phyloP scores from a whole-genome alignment of 92 coral and sea anemone species.

The Nematostella vectensis region DNA sequence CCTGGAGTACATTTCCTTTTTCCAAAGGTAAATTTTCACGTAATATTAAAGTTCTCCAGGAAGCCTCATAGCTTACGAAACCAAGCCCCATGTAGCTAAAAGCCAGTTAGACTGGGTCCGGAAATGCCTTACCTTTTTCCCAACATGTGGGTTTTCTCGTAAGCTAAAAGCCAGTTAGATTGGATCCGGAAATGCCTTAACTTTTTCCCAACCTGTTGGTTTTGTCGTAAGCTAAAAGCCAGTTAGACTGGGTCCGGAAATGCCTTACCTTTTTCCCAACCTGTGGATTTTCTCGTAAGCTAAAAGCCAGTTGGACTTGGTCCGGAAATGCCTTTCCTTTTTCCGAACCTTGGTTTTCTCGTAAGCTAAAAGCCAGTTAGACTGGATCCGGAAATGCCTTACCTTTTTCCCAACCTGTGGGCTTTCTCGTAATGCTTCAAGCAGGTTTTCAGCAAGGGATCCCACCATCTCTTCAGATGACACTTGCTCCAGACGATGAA shows the following conservation, averaged over 20 bases:
- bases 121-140: constrained; percentile 51
- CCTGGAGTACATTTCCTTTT: no score
- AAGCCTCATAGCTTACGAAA: no score
- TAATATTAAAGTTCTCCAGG: no score
- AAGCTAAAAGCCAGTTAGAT: constrained; percentile 76
- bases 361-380: no score
- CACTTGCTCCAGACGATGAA: constrained; percentile 95
- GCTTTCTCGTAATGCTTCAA: constrained; percentile 86
- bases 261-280: constrained; percentile 68
- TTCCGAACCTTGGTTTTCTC: no score
- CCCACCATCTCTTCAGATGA: constrained; percentile 97
- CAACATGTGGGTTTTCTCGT: constrained; percentile 79
- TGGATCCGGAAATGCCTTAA: constrained; percentile 8
- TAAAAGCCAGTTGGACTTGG: constrained; percentile 80
- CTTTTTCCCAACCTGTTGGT: constrained; percentile 82
- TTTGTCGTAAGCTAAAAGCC: constrained; percentile 84
- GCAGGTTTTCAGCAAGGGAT: constrained; percentile 87
- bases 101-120: not conserved
- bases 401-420: constrained; percentile 88
- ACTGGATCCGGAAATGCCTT: not conserved
- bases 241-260: constrained; percentile 14
- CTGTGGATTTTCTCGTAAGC: constrained; percentile 86
- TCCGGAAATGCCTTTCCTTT: no score
- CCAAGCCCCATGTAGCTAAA: no score
- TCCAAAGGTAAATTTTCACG: no score